Percentiles rank a stretch among this genome's conserved stretches.
phyloP scores from a whole-genome alignment of 2,888 invertebrate genomes.

The Tetheella fluctuosa region DNA sequence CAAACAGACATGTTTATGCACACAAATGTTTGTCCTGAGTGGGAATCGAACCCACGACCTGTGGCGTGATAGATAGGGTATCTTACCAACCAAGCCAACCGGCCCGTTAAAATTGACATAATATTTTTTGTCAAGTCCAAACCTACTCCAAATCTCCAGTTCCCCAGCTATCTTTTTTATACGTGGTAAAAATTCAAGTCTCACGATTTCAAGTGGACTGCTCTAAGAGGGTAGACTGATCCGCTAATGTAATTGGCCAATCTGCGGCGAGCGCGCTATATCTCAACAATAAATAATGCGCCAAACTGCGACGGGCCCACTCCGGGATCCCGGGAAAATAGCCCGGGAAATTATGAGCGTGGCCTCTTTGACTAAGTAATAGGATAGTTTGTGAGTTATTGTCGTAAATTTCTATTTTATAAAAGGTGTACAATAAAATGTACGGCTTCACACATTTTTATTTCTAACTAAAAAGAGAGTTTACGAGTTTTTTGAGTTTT shows the following conservation, averaged over 20 bases:
- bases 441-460: neutral
- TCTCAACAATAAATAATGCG: slow-evolving; percentile 40
- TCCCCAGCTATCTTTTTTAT: slow-evolving; percentile 19
- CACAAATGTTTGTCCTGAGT: too few relatives aligned
- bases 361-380: slow-evolving; percentile 15
- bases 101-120: too few relatives aligned
- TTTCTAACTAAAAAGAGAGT: too few relatives aligned
- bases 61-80: too few relatives aligned
- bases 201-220: slow-evolving; percentile 20
- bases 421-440: neutral
- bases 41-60: too few relatives aligned
- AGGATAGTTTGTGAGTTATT: slow-evolving; percentile 12
- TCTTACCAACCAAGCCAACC: too few relatives aligned
- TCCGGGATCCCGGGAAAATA: slow-evolving; percentile 9
- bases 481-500: too few relatives aligned
- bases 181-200: slow-evolving; percentile 21
- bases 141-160: too few relatives aligned
- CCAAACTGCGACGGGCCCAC: slow-evolving; percentile 22
- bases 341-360: slow-evolving; percentile 5
- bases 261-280: slow-evolving; percentile 27
- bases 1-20: too few relatives aligned
- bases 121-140: too few relatives aligned
- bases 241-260: slow-evolving; percentile 50
- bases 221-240: slow-evolving; percentile 26
- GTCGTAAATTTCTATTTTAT: neutral